Evolutionary conservation across 2,113 vertebrate species (phyloP).

Genomic region (Leucosticte australis): DNA sequence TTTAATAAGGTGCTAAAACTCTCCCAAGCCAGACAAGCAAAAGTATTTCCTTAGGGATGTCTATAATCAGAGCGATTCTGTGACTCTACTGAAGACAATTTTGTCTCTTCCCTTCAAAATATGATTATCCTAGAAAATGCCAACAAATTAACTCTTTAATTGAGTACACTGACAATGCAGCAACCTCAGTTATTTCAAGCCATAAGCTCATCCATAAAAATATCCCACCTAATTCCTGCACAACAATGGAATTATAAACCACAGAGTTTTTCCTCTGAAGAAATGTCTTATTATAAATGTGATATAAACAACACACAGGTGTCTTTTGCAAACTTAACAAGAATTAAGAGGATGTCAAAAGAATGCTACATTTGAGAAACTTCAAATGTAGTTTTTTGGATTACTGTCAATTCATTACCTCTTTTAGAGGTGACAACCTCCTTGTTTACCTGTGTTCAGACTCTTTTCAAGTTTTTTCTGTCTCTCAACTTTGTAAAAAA

Average conservation of each 20-base stretch:
- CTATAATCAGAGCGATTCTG: background rate
- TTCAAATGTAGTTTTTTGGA: background rate
- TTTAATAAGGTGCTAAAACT: constrained; percentile 12
- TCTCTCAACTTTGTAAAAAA: background rate
- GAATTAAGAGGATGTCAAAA: background rate
- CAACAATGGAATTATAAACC: background rate
- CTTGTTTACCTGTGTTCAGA: background rate
- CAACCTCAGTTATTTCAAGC: constrained; percentile 12
- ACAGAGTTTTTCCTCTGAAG: background rate
- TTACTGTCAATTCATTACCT: background rate
- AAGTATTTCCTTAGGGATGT: constrained; percentile 5
- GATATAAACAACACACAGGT: background rate
- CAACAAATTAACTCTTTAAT: constrained; percentile 31
- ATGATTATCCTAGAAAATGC: background rate
- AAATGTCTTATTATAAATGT: background rate
- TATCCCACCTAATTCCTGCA: background rate
- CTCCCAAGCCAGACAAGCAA: background rate
- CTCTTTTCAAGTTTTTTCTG: background rate
- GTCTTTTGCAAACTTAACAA: background rate
- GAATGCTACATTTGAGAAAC: background rate
- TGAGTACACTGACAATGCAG: background rate
- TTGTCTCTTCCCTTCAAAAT: background rate
- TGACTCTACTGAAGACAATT: constrained; percentile 17
- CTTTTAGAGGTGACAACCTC: background rate
- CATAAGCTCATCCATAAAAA: constrained; percentile 16